Base-by-base conservation (phyloP, 1,140 invertebrate species). In the Rhyzopertha dominica region DNA sequence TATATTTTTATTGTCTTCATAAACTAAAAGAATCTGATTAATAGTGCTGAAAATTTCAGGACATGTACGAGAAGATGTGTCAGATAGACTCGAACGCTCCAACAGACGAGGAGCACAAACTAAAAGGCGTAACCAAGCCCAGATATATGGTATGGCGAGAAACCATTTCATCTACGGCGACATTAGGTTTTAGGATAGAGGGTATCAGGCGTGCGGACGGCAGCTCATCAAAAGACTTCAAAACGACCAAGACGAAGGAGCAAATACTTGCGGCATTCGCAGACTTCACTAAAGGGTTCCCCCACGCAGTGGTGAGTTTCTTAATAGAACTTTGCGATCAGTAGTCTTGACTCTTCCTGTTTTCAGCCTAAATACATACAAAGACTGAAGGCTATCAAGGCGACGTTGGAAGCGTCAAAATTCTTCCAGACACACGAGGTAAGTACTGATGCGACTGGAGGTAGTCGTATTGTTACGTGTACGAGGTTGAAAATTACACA, bases 61-160 rank as follows among this genome's bases (percentile, higher is more conserved):
- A 98, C 69, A 95, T 98, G 87, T 98, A 95, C 68, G 88, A 97
- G 53, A 97, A 98, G 73, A 98, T 98, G 94, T 84, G 95, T 43
- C 89, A 95, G 65, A 89, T 97, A 38, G 94, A 97, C 63, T 80
- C 85, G 14, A 74, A 75, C 48, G 94, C 93, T 4, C 94, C 94
- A 5, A 93, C 84, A 9, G 82, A 85, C 40, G 92, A 97, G 64
- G 94, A 97, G 69, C 83, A 90, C 51, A 72, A 80, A 40, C 70
- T 88, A 44, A 86, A 90, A 70, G 94, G 88, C 17, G 89, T 98
- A 1, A 96, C 91, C 1, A 97, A 96, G 69, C 90, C 91, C 0
- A 74, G 94, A 34, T 98, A 96, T 65, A 96, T 96, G 93, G 87
- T 95, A 13, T 98, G 95, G 92, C 73, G 95, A 31, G 95, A 98